Base-by-base conservation (phyloP, 2,888 invertebrate species). In the Tetropium fuscum region DNA sequence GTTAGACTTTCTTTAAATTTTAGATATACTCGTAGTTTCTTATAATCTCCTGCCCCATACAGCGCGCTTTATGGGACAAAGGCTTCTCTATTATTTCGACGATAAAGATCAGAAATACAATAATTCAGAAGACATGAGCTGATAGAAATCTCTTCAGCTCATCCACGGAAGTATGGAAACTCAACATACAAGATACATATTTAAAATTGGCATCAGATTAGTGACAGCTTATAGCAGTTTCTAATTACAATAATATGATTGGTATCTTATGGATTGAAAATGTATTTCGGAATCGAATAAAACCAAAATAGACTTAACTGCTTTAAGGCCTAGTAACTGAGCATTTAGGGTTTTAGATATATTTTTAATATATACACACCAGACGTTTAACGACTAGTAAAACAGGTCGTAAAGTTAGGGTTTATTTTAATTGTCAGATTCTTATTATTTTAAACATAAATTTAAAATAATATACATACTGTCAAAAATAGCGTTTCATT, bases 371-470 rank as follows among this genome's bases (percentile, higher is more conserved):
- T 51, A 51, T 40, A 36, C 51, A 51, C 38, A 51, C 40, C 40
- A 40, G 51, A 18, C 34, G 13, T 53, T 58, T 58, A 41, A 58
- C 38, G 45, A 45, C 47, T 47, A 49, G 53, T 58, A 58, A 58
- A 58, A 53, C 53, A 44, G 40, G 30, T 18, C 47, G 22, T 58
- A 58, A 58, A 58, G 19, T 38, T 27, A 10, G n/a, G 38, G 60
- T 54, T 60, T 60, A 36, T 60, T 60, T 60, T 60, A 53, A 56
- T 56, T 56, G 60, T 56, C 56, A 60, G 60, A 36, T 27, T 43
- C 54, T 56, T 56, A 54, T 60, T 56, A 48, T 56, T 44, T 49
- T 40, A 53, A 20, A 25, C 60, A 49, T 60, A 60, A 60, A 60
- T 60, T 43, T 56, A 45, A 36, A 60, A 56, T 53, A 60, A 60